These are phyloP conservation scores for Passer domesticus DNA, from an alignment of 2,113 vertebrate species.

Conservation along the genomic window DNA sequence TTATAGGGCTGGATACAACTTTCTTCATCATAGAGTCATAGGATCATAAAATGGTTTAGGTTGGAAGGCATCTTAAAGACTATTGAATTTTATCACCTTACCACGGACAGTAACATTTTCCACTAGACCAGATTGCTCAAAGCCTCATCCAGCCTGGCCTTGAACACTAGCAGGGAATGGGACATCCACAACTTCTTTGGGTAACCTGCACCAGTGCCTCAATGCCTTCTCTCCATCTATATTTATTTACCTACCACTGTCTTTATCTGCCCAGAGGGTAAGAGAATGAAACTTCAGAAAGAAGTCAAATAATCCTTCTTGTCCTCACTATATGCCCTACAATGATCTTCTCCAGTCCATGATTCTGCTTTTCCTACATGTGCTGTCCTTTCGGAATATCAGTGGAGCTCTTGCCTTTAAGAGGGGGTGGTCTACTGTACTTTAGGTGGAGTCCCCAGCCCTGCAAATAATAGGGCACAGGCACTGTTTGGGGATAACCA, in stretches of 20 bases:
- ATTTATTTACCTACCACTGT: not conserved
- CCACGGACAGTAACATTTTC: not conserved
- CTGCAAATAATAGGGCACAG: fast-evolving
- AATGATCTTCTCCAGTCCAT: not conserved
- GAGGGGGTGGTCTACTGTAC: not conserved
- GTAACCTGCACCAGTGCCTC: not conserved
- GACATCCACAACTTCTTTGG: not conserved
- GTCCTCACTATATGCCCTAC: not conserved
- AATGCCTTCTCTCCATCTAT: fast-evolving
- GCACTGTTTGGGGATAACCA: not conserved
- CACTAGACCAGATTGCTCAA: not conserved
- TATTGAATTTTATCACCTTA: not conserved
- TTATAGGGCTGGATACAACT: not conserved
- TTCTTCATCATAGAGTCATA: not conserved
- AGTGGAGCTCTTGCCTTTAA: not conserved
- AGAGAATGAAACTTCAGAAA: not conserved
- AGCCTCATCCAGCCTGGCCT: not conserved
- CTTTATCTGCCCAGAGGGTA: not conserved
- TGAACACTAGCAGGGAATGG: not conserved
- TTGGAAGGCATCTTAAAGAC: not conserved
- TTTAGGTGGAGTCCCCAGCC: not conserved
- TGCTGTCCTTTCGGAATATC: not conserved
- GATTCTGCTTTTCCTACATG: not conserved
- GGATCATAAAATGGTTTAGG: not conserved
- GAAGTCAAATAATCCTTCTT: not conserved